phyloP scores from a whole-genome alignment of 2,888 invertebrate genomes.

The Adelphocoris suturalis region DNA sequence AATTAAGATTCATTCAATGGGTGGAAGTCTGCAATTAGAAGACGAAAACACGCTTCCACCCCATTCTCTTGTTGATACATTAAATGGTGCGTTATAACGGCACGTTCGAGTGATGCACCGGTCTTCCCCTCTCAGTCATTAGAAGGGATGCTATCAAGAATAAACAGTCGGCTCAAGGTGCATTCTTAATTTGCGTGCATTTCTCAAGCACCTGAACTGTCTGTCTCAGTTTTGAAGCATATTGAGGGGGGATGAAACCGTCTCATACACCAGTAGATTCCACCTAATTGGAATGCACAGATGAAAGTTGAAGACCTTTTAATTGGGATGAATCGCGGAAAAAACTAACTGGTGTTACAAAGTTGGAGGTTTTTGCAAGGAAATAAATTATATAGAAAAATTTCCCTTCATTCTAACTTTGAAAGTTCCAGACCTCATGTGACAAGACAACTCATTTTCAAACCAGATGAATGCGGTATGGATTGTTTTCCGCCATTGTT shows the following conservation, averaged over 20 bases:
- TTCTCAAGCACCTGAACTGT: slow-evolving; percentile 54
- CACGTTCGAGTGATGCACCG: slow-evolving; percentile 69
- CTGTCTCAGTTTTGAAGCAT: slow-evolving; percentile 14
- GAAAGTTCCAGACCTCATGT: too few species aligned
- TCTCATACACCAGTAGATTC: not conserved
- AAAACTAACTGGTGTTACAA: too few species aligned
- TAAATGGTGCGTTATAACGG: slow-evolving; percentile 70
- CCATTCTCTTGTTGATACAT: slow-evolving; percentile 71
- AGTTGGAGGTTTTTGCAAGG: too few species aligned
- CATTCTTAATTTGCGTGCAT: slow-evolving; percentile 53
- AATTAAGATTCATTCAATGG: slow-evolving; percentile 72
- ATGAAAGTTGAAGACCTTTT: not conserved
- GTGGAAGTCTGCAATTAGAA: slow-evolving; percentile 71
- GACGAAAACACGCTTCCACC: slow-evolving; percentile 65
- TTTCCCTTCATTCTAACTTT: too few species aligned
- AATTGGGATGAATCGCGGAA: not conserved
- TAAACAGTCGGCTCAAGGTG: slow-evolving; percentile 60
- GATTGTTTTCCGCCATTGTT: too few species aligned
- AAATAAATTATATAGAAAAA: too few species aligned
- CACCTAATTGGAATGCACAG: not conserved
- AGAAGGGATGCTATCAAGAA: slow-evolving; percentile 53
- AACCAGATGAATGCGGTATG: too few species aligned
- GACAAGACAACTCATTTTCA: too few species aligned
- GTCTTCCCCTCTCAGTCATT: slow-evolving; percentile 57
- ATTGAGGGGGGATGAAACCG: not conserved